A percentile compares a stretch with the other conserved stretches of the same genome.
Conservation (phyloP, 1,140 invertebrate genomes). For the Nebria ingens region DNA sequence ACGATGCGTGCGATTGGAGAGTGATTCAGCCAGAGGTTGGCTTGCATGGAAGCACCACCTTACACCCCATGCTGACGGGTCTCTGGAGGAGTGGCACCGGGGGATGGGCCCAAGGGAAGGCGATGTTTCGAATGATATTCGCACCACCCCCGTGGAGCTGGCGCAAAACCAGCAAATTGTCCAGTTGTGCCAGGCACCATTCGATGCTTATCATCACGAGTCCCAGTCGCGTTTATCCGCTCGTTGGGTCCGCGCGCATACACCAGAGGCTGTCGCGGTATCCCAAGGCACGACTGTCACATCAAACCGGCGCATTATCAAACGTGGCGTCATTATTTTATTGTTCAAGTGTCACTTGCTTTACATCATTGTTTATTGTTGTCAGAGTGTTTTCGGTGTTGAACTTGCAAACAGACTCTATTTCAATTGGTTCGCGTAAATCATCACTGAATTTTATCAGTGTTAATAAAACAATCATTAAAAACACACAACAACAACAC, state of each 20-base stretch:
- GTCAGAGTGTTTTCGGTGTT: too few species aligned
- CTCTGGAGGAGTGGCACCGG: slow-evolving; percentile 17
- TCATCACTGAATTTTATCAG: too few species aligned
- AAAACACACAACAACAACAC: too few species aligned
- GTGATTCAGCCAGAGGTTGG: slow-evolving; percentile 19
- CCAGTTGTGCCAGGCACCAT: slow-evolving; percentile 16
- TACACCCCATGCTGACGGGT: slow-evolving; percentile 18
- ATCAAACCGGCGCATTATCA: slow-evolving; percentile 39
- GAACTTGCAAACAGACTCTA: too few species aligned
- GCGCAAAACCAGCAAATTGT: slow-evolving; percentile 21
- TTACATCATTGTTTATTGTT: too few species aligned
- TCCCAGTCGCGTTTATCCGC: slow-evolving; percentile 32
- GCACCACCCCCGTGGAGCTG: slow-evolving; percentile 29
- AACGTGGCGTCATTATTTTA: too few species aligned
- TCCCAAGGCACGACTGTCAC: slow-evolving; percentile 27
- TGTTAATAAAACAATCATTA: too few species aligned
- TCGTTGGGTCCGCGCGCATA: slow-evolving; percentile 17
- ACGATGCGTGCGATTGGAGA: slow-evolving; percentile 21
- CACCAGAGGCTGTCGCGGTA: background rate
- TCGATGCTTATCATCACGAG: slow-evolving; percentile 31
- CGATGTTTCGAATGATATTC: slow-evolving; percentile 17
- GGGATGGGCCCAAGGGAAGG: slow-evolving; percentile 18
- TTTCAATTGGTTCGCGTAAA: too few species aligned
- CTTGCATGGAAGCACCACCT: slow-evolving; percentile 19
- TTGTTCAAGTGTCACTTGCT: too few species aligned